phyloP scores from a whole-genome alignment of 2,113 vertebrate genomes.

The Halichoerus grypus region DNA sequence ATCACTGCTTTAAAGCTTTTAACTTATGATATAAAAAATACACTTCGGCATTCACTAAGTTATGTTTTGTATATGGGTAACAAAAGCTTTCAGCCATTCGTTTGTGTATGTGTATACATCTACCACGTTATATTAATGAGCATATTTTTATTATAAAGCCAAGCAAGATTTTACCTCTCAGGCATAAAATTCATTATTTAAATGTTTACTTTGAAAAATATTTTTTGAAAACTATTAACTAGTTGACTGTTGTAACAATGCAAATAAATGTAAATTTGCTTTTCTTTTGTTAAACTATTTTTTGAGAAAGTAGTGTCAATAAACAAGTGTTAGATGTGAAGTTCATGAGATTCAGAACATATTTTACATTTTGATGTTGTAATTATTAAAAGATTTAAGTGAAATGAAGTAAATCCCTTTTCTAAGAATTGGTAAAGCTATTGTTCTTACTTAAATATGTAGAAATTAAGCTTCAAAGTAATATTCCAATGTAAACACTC shows the following conservation, averaged over 20 bases:
- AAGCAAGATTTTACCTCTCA: conserved; percentile 79
- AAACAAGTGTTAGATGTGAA: conserved; percentile 7
- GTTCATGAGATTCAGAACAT: conserved; percentile 12
- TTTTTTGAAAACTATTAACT: conserved; percentile 40
- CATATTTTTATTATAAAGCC: conserved; percentile 74
- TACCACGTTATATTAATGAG: conserved; percentile 60
- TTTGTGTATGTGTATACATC: conserved; percentile 73
- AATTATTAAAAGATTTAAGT: conserved; percentile 37
- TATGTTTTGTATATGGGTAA: conserved; percentile 63
- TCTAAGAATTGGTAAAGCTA: background rate
- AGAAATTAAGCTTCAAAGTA: conserved; percentile 63
- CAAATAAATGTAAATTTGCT: conserved; percentile 12
- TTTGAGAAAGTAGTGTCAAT: conserved; percentile 17
- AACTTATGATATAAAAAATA: conserved; percentile 67
- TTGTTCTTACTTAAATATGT: conserved; percentile 44
- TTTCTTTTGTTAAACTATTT: conserved; percentile 55
- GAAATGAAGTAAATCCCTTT: conserved; percentile 8
- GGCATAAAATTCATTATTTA: conserved; percentile 78
- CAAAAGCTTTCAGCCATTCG: conserved; percentile 80
- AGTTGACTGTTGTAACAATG: conserved; percentile 17
- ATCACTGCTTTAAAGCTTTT: conserved; percentile 84
- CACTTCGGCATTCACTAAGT: conserved; percentile 33
- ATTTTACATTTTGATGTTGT: conserved; percentile 34
- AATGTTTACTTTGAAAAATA: conserved; percentile 68
- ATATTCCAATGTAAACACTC: background rate